Conservation (phyloP, 2,113 vertebrate genomes). For the Excalfactoria chinensis region DNA sequence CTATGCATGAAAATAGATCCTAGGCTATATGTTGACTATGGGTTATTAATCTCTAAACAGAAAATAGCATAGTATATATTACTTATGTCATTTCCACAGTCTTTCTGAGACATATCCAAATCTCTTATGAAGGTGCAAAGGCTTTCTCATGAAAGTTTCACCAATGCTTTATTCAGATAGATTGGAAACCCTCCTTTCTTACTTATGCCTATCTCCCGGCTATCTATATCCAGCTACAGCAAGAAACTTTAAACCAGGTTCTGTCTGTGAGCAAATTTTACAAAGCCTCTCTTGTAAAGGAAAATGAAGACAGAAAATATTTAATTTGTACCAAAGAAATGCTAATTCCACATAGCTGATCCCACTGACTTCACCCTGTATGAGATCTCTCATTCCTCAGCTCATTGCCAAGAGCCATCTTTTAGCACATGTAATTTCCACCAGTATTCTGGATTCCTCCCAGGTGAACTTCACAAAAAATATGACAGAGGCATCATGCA, state of each 20-base stretch:
- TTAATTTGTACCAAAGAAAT: constrained; percentile 46
- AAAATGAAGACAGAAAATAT: constrained; percentile 52
- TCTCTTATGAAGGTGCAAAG: neutral
- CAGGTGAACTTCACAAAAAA: constrained; percentile 20
- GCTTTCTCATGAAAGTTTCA: constrained; percentile 55
- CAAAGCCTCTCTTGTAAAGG: neutral
- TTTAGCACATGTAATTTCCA: constrained; percentile 32
- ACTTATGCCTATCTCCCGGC: constrained; percentile 34
- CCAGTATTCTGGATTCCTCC: constrained; percentile 24
- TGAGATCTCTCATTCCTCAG: constrained; percentile 26
- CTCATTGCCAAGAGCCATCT: constrained; percentile 1
- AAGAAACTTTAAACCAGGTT: neutral
- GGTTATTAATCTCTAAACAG: constrained; percentile 33
- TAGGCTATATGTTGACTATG: neutral
- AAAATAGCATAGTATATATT: constrained; percentile 25
- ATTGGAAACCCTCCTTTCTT: constrained; percentile 21
- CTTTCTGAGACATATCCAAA: constrained; percentile 12
- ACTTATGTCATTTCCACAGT: constrained; percentile 12
- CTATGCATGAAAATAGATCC: neutral
- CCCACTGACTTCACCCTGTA: constrained; percentile 16
- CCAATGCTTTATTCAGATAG: constrained; percentile 28
- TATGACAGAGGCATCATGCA: neutral
- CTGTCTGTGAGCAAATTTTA: neutral
- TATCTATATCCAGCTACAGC: neutral
- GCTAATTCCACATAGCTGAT: constrained; percentile 16